Evolutionary conservation across 1,140 invertebrate species (phyloP), one percentile per base, ranked within the genome.

Genomic region (Cydia pomonella): DNA sequence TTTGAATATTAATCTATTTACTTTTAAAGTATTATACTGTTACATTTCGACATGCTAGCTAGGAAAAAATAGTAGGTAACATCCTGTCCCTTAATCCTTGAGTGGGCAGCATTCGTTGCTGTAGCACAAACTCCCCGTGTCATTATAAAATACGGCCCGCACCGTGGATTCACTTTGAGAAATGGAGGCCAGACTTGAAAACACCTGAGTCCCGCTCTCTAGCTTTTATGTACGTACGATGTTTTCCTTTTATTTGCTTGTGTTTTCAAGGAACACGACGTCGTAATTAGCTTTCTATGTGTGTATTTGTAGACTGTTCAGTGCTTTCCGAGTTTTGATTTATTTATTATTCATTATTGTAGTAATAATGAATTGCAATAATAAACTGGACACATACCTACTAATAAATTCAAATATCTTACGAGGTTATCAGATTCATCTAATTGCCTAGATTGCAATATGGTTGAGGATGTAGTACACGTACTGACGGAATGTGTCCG

Each of bases 81-180:
- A 82, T 74, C 82, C 82, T 85, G 78, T 76, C 82, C 64, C 83
- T 69, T 87, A 90, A 89, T 88, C 83, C 84, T 84, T 82, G 85
- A 87, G 83, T 85, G 87, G 86, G 83, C 86, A 89, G 82, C 85
- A 87, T 87, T 87, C 82, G 84, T 91, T 83, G 86, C 82, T 86
- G 82, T 84, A 81, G 83, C 82, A 69, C 64, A 84, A 89, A 82
- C 83, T 85, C 84, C 81, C 80, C 76, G 83, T 87, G 86, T 89
- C 86, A 84, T 91, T 92, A 87, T 90, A 90, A 90, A 90, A 91
- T 89, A 90, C 85, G 86, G 80, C 80, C 83, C 79, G 78, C 85
- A 81, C 75, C 83, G 84, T 85, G 85, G 85, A 88, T 90, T 86
- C 87, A 86, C 86, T 92, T 87, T 92, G 88, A 90, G 88, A 87